Conservation (phyloP, 2,113 vertebrate species). For the Toxostoma redivivum region DNA sequence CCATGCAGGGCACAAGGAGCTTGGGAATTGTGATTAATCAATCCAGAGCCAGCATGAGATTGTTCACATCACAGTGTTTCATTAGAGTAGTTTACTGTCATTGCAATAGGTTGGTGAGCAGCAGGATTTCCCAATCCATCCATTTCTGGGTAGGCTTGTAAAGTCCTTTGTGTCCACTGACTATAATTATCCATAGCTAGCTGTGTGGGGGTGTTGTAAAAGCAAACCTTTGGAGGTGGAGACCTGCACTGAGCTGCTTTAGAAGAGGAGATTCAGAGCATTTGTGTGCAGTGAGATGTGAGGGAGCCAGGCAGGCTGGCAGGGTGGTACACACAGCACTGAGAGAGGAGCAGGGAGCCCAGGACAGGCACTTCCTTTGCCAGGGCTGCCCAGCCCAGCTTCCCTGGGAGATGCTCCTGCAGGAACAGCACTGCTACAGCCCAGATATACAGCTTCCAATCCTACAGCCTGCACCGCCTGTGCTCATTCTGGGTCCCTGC, state of each 20-base stretch:
- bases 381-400: neutral
- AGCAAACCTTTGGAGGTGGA: neutral
- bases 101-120: neutral
- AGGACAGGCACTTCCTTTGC: accelerated
- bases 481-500: neutral
- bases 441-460: accelerated
- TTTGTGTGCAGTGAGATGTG: neutral
- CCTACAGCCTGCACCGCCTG: neutral
- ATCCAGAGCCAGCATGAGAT: neutral
- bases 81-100: neutral
- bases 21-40: neutral
- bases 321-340: neutral
- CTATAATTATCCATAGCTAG: neutral
- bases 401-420: neutral
- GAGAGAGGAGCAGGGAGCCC: neutral
- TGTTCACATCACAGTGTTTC: neutral
- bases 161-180: neutral
- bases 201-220: neutral
- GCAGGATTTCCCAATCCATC: neutral
- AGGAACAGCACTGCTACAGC: neutral
- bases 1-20: neutral
- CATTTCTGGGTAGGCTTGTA: neutral
- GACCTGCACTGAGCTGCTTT: neutral
- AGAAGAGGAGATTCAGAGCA: neutral
- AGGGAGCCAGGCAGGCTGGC: neutral